A percentile compares a stretch with the other conserved stretches of the same genome.
phyloP scores from a whole-genome alignment of 2,797 vertebrate genomes.

The Oreochromis mossambicus region DNA sequence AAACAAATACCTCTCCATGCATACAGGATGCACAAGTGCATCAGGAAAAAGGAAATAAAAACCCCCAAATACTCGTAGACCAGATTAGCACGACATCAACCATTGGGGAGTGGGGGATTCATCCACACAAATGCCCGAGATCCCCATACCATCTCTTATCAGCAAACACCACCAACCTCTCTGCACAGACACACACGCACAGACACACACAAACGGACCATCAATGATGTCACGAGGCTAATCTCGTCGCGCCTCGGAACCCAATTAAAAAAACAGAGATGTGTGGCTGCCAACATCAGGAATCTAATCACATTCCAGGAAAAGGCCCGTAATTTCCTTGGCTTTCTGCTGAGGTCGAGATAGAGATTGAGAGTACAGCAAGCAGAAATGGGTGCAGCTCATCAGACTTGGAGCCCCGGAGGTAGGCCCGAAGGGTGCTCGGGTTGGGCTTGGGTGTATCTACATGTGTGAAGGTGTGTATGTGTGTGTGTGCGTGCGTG shows the following conservation, averaged over 20 bases:
- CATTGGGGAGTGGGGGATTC: constrained; percentile 34
- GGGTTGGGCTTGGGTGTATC: constrained; percentile 1
- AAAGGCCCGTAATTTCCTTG: constrained; percentile 71
- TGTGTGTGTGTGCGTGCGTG: neutral
- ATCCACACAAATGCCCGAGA: constrained; percentile 38
- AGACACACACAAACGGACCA: constrained; percentile 40
- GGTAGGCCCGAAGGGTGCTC: constrained; percentile 49
- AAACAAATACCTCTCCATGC: neutral
- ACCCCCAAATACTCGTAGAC: neutral
- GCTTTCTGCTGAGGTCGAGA: constrained; percentile 71
- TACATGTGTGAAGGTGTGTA: neutral
- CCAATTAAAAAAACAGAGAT: constrained; percentile 79
- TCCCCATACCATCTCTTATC: constrained; percentile 66
- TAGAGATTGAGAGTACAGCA: constrained; percentile 61
- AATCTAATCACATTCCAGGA: constrained; percentile 81
- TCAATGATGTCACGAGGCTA: constrained; percentile 76
- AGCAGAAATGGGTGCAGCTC: constrained; percentile 49
- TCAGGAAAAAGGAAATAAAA: neutral
- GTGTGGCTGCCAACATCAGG: constrained; percentile 78
- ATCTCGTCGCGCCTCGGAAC: constrained; percentile 74
- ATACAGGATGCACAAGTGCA: neutral
- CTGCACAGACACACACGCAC: constrained; percentile 21
- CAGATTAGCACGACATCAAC: constrained; percentile 60
- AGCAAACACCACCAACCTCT: constrained; percentile 65
- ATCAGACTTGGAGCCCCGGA: constrained; percentile 53